phyloP scores from a whole-genome alignment of 2,888 invertebrate genomes.

The Spisula solida region DNA sequence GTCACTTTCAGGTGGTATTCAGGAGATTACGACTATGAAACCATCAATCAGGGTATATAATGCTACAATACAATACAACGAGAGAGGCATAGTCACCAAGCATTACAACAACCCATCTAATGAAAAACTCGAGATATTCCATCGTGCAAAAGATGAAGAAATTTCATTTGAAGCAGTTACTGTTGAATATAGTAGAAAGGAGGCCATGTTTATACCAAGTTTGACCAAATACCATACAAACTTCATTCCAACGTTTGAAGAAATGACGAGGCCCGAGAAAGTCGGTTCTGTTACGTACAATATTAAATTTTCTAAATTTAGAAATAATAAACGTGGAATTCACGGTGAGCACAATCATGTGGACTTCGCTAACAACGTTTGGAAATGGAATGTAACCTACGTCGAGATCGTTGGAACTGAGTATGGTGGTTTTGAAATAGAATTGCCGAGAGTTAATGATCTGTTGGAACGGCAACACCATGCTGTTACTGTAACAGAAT shows the following conservation, averaged over 20 bases:
- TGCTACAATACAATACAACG: conserved; percentile 80
- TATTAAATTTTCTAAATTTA: conserved; percentile 94
- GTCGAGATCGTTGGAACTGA: conserved; percentile 95
- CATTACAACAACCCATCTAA: conserved; percentile 87
- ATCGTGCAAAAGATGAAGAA: conserved; percentile 83
- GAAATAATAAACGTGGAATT: conserved; percentile 94
- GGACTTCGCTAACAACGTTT: conserved; percentile 98
- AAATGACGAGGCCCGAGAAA: conserved; percentile 91
- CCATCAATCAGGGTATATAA: conserved; percentile 76
- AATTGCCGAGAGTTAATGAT: conserved; percentile 94
- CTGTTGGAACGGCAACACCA: conserved; percentile 89
- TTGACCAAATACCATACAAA: conserved; percentile 86
- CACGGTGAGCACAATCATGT: conserved; percentile 96
- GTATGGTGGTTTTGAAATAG: conserved; percentile 95
- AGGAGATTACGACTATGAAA: conserved; percentile 26
- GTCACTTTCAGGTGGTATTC: conserved; percentile 53
- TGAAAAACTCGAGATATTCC: conserved; percentile 85
- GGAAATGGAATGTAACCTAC: conserved; percentile 96
- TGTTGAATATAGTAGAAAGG: conserved; percentile 79
- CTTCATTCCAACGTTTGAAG: conserved; percentile 86
- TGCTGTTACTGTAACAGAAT: conserved; percentile 95
- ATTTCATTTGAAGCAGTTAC: conserved; percentile 79
- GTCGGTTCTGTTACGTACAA: conserved; percentile 92
- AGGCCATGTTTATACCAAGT: conserved; percentile 86
- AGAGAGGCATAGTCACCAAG: conserved; percentile 84